Percentiles rank a stretch among this genome's conserved stretches.
These are phyloP conservation scores for Prosapia bicincta DNA, from an alignment of 2,888 invertebrate genomes.

Conservation along the genomic window DNA sequence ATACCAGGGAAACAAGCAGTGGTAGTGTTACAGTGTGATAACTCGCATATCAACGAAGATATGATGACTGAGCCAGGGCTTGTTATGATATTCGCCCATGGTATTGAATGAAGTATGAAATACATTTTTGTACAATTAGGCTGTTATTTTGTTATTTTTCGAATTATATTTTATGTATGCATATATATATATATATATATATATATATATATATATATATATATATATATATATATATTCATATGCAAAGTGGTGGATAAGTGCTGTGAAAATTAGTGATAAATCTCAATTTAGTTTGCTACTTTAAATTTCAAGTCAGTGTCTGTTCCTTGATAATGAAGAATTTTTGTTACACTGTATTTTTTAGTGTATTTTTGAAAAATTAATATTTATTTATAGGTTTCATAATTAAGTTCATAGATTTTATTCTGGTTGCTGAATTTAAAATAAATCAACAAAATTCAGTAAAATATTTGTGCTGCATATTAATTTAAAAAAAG, in stretches of 20 bases:
- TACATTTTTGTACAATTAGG: not conserved
- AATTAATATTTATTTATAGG: too few relatives aligned
- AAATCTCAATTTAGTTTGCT: not conserved
- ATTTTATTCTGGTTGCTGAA: too few relatives aligned
- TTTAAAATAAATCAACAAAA: too few relatives aligned
- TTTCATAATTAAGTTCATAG: too few relatives aligned
- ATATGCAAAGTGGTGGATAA: not conserved
- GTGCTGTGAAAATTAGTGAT: constrained; percentile 2
- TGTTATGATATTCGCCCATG: constrained; percentile 98
- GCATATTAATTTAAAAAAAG: too few relatives aligned
- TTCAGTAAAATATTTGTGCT: too few relatives aligned
- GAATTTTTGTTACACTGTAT: too few relatives aligned
- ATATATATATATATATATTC: not conserved
- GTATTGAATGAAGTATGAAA: constrained; percentile 60
- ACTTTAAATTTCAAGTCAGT: not conserved
- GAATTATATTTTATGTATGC: too few relatives aligned
- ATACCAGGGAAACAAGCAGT: constrained; percentile 96
- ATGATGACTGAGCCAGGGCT: constrained; percentile 95
- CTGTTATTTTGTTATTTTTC: not conserved
- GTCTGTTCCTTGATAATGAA: too few relatives aligned
- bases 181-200: not conserved
- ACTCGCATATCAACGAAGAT: constrained; percentile 91
- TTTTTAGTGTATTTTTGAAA: too few relatives aligned
- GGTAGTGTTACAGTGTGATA: constrained; percentile 90
- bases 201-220: not conserved